Percentiles rank a stretch among this genome's conserved stretches.
Conservation (phyloP, 2,113 vertebrate species). For the Crotophaga sulcirostris region DNA sequence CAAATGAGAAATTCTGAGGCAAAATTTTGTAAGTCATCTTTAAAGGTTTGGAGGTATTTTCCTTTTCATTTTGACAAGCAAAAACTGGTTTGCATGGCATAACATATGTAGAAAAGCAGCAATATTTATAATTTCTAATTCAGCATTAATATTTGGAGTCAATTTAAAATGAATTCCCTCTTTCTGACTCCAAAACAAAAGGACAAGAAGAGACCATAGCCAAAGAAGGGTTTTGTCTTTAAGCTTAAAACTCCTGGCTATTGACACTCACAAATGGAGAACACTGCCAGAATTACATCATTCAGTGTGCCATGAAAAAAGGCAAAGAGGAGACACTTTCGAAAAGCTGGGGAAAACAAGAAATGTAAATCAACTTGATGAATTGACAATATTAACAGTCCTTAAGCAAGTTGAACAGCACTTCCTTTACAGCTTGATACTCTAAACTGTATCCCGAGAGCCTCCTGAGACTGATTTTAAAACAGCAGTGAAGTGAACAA, state of each 20-base stretch:
- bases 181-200: neutral
- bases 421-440: neutral
- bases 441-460: neutral
- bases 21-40: neutral
- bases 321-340: neutral
- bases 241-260: neutral
- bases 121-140: neutral
- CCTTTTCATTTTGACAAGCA: neutral
- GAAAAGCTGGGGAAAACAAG: neutral
- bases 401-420: neutral
- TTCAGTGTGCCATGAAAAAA: neutral
- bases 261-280: neutral
- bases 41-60: neutral
- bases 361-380: constrained; percentile 29
- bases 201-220: neutral
- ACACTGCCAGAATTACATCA: constrained; percentile 18
- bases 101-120: neutral
- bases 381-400: neutral
- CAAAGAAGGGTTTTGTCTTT: neutral
- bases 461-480: neutral
- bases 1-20: neutral
- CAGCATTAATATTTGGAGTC: neutral
- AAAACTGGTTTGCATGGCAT: neutral
- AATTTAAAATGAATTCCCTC: neutral
- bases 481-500: neutral